These are phyloP conservation scores for Lycaena phlaeas DNA, from an alignment of 2,888 invertebrate genomes.

Conservation along the genomic window DNA sequence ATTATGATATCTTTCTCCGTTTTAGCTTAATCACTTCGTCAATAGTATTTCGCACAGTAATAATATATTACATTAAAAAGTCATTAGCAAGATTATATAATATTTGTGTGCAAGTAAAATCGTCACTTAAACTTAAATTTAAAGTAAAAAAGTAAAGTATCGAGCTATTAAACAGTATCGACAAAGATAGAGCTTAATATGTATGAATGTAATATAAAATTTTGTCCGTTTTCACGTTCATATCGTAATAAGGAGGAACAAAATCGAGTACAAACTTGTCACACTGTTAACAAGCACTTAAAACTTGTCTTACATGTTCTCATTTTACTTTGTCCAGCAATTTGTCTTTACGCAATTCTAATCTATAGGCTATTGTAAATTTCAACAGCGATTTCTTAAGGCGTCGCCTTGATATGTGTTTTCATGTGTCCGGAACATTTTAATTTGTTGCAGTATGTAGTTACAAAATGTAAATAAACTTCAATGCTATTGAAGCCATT, in stretches of 20 bases:
- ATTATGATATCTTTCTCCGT: background rate
- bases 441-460: too few relatives aligned
- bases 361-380: slow-evolving; percentile 1
- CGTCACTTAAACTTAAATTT: too few relatives aligned
- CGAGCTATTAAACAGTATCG: too few relatives aligned
- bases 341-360: background rate
- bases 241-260: too few relatives aligned
- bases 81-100: background rate
- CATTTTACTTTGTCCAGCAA: slow-evolving; percentile 1
- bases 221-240: too few relatives aligned
- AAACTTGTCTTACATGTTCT: background rate
- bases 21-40: too few relatives aligned
- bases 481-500: background rate
- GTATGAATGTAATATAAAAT: too few relatives aligned
- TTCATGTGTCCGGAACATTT: slow-evolving; percentile 1
- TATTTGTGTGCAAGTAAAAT: background rate
- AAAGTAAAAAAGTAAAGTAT: too few relatives aligned
- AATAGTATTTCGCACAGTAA: too few relatives aligned
- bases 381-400: background rate
- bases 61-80: background rate
- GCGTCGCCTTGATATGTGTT: slow-evolving; percentile 5
- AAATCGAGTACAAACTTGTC: too few relatives aligned
- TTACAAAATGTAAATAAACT: slow-evolving; percentile 4
- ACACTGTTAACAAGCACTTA: background rate
- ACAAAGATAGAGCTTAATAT: too few relatives aligned